These are phyloP conservation scores for Hyperoodon ampullatus DNA, from an alignment of 2,113 vertebrate species.

Conservation along the genomic window DNA sequence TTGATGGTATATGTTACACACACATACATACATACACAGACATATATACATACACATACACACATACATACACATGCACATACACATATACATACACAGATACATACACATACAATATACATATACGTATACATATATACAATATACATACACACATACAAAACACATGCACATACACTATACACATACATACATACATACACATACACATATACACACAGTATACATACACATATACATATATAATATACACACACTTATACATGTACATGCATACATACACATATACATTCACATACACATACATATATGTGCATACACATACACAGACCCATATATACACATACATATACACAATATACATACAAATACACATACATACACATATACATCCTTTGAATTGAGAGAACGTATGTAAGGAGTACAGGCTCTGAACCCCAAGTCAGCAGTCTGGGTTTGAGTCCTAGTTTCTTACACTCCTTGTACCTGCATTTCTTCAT, in stretches of 20 bases:
- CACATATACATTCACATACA: no score
- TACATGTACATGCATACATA: neutral
- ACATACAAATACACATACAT: neutral
- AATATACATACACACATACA: no score
- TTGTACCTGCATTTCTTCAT: neutral
- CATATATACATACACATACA: neutral
- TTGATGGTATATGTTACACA: no score
- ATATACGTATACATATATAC: no score
- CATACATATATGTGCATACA: neutral
- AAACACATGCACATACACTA: no score
- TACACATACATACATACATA: no score
- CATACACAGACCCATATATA: no score
- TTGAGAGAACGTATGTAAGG: neutral
- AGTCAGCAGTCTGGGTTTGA: neutral
- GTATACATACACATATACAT: no score
- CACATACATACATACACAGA: neutral
- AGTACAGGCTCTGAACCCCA: rapidly evolving
- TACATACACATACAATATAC: no score
- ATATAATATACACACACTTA: neutral
- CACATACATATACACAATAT: neutral
- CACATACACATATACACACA: no score
- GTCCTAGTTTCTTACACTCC: neutral
- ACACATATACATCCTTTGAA: neutral
- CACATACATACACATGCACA: neutral
- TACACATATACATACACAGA: neutral